Conservation (phyloP, 2,113 vertebrate genomes). For the Siphamia tubifer region DNA sequence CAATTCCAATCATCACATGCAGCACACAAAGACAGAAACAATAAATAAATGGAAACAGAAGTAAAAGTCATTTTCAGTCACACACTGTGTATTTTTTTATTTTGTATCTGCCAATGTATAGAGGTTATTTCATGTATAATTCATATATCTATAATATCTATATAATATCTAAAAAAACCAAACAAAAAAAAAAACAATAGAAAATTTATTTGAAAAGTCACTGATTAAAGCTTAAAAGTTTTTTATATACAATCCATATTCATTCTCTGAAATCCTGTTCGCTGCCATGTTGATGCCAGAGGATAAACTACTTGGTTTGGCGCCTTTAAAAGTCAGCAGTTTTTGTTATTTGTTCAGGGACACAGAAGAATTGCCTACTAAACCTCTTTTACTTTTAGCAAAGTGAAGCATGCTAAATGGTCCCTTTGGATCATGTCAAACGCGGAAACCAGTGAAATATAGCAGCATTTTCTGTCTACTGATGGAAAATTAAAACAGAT, state of each 20-base stretch:
- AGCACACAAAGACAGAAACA: not conserved
- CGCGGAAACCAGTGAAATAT: conserved; percentile 18
- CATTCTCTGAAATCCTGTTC: conserved; percentile 15
- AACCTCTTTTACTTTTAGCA: conserved; percentile 64
- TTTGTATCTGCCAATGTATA: no score
- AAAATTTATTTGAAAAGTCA: not conserved
- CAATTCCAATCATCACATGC: not conserved
- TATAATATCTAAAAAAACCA: no score
- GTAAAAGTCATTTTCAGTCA: no score
- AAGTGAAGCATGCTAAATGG: conserved; percentile 45
- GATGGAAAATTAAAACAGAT: conserved; percentile 21
- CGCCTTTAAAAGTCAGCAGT: conserved; percentile 53
- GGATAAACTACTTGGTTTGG: conserved; percentile 54
- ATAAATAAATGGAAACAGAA: no score
- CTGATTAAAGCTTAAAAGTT: not conserved
- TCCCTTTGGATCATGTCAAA: conserved; percentile 56
- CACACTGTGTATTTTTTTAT: no score
- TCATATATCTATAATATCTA: no score
- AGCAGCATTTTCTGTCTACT: conserved; percentile 1
- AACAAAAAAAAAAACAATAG: no score
- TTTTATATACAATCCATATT: conserved; percentile 22
- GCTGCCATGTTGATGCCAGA: conserved; percentile 52
- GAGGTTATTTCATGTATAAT: no score
- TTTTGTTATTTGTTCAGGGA: conserved; percentile 67
- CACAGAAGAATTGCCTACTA: conserved; percentile 56